Percentiles rank a stretch among this genome's conserved stretches.
Conservation (phyloP, 2,797 vertebrate genomes). For the Neosilurus hyrtlii region DNA sequence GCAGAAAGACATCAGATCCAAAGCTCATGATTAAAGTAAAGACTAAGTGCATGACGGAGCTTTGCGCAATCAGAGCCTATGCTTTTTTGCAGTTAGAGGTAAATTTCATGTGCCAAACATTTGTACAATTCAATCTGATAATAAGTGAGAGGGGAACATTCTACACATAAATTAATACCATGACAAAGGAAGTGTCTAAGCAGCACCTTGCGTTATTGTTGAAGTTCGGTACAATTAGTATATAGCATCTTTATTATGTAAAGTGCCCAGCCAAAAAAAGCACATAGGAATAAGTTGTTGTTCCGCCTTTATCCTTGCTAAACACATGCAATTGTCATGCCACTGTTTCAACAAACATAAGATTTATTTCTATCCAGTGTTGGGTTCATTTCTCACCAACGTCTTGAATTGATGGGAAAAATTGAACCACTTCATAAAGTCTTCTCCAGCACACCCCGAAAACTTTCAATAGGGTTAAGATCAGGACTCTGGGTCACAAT, state of each 20-base stretch:
- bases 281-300: no score
- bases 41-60: slow-evolving; percentile 54
- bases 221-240: not conserved
- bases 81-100: slow-evolving; percentile 54
- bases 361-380: not conserved
- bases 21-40: slow-evolving; percentile 47
- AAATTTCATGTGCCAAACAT: slow-evolving; percentile 51
- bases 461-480: no score
- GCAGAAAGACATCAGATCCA: slow-evolving; percentile 43
- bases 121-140: slow-evolving; percentile 46
- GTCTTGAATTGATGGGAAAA: no score
- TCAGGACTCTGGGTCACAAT: no score
- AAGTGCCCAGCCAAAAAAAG: no score
- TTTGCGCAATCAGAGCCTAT: slow-evolving; percentile 51
- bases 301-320: no score
- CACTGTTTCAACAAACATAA: no score
- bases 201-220: slow-evolving; percentile 6
- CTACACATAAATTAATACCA: slow-evolving; percentile 40
- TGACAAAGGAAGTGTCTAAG: slow-evolving; percentile 37
- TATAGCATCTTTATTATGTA: not conserved
- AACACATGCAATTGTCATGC: no score
- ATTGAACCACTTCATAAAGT: no score
- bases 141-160: slow-evolving; percentile 32
- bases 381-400: no score
- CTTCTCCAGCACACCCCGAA: no score